Conservation (phyloP, 2,113 vertebrate genomes). For the Microtus montanus region DNA sequence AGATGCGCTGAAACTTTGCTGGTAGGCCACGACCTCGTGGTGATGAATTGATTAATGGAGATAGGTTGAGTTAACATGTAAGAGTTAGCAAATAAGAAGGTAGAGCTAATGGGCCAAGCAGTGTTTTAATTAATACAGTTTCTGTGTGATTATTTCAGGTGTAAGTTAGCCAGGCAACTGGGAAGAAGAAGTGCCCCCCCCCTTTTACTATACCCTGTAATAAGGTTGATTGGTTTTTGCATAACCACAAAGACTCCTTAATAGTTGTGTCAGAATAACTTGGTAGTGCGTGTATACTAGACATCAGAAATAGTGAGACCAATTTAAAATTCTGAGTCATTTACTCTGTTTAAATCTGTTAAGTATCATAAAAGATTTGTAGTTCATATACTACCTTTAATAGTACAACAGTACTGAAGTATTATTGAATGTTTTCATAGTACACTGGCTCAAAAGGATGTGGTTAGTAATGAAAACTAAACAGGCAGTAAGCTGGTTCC, state of each 20-base stretch:
- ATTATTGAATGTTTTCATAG: not conserved
- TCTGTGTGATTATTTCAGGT: too few relatives aligned
- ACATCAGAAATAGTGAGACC: not conserved
- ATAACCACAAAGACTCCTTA: not conserved
- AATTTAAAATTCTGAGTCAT: not conserved
- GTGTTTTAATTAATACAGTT: too few relatives aligned
- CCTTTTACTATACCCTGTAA: not conserved
- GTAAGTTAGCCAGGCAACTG: too few relatives aligned
- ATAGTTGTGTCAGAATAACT: not conserved
- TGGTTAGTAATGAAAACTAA: not conserved
- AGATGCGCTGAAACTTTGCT: too few relatives aligned
- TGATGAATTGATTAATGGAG: too few relatives aligned
- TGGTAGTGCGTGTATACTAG: not conserved
- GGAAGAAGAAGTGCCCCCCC: too few relatives aligned
- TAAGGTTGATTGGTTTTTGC: not conserved
- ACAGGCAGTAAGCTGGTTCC: not conserved
- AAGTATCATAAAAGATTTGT: not conserved
- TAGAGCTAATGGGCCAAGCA: too few relatives aligned
- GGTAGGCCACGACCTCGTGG: too few relatives aligned
- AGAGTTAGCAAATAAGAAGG: too few relatives aligned
- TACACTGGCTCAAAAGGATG: not conserved
- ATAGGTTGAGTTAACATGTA: too few relatives aligned
- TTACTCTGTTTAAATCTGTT: not conserved
- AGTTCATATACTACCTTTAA: not conserved
- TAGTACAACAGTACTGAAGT: not conserved